Conservation (phyloP, 2,888 invertebrate genomes). For the Iselma pallidipennis region DNA sequence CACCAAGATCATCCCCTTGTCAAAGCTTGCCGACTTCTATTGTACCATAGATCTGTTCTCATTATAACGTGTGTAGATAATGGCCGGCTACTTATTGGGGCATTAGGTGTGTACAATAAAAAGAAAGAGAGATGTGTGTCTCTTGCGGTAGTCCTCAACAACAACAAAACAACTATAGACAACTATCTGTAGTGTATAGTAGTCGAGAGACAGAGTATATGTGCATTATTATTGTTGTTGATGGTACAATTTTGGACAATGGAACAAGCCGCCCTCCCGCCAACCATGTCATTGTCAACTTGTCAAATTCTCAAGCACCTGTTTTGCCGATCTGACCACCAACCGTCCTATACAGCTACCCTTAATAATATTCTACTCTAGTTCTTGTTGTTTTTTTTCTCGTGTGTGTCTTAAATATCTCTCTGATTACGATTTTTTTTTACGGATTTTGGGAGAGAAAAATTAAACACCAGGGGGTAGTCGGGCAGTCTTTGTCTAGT, state of each 20-base stretch:
- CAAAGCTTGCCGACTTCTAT: slow-evolving; percentile 42
- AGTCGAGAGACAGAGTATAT: no score
- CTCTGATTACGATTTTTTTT: no score
- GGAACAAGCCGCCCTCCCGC: not conserved
- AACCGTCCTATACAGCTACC: slow-evolving; percentile 5
- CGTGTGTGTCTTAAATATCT: not conserved
- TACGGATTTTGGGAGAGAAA: not conserved
- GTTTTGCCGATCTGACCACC: slow-evolving; percentile 16
- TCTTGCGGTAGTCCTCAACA: slow-evolving; percentile 24
- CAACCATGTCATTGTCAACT: slow-evolving; percentile 10
- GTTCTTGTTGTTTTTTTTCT: not conserved
- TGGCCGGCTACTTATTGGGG: slow-evolving; percentile 41
- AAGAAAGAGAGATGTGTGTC: slow-evolving; percentile 13
- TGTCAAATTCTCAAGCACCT: slow-evolving; percentile 22
- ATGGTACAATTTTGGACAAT: not conserved
- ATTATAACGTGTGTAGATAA: no score
- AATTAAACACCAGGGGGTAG: not conserved
- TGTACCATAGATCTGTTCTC: slow-evolving; percentile 41
- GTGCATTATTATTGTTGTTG: not conserved
- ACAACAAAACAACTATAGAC: no score
- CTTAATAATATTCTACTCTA: not conserved
- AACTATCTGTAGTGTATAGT: no score
- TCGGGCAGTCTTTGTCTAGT: not conserved
- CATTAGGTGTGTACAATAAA: slow-evolving; percentile 38
- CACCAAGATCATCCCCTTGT: slow-evolving; percentile 37